Evolutionary conservation across 2,888 invertebrate species (phyloP).

Genomic region (Parnassius mnemosyne): DNA sequence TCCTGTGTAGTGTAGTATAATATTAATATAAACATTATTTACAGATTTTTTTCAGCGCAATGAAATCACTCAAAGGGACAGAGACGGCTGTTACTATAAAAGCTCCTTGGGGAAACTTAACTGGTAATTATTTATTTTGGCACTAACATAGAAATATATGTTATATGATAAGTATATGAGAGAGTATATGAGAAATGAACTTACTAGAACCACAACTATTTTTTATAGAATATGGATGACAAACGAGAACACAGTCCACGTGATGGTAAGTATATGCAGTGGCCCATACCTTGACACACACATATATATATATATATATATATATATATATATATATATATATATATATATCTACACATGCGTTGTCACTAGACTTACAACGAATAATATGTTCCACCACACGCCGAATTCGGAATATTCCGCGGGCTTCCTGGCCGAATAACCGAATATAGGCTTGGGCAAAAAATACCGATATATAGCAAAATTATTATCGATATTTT

Average conservation of each 20-base stretch:
- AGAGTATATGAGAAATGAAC: not conserved
- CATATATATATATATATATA: not conserved
- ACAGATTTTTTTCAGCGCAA: slow-evolving; percentile 29
- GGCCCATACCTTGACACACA: not conserved
- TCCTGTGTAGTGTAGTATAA: too few species aligned
- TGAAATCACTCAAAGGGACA: slow-evolving; percentile 37
- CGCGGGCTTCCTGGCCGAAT: too few species aligned
- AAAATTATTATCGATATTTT: too few species aligned
- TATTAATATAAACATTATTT: too few species aligned
- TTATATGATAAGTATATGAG: not conserved
- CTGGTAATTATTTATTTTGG: slow-evolving; percentile 33
- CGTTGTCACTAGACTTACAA: not conserved
- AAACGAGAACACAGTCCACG: too few species aligned
- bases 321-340: too few species aligned
- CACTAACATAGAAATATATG: not conserved
- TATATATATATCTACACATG: not conserved
- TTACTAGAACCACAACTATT: too few species aligned
- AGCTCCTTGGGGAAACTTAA: slow-evolving; percentile 57
- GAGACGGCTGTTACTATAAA: slow-evolving; percentile 52
- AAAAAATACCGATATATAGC: too few species aligned
- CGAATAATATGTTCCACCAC: too few species aligned
- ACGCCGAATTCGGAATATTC: too few species aligned
- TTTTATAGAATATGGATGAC: not conserved
- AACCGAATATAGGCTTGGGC: too few species aligned
- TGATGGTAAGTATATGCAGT: too few species aligned